Evolutionary conservation across 2,888 invertebrate genomes (phyloP).

Genomic region (Thalpophila matura): DNA sequence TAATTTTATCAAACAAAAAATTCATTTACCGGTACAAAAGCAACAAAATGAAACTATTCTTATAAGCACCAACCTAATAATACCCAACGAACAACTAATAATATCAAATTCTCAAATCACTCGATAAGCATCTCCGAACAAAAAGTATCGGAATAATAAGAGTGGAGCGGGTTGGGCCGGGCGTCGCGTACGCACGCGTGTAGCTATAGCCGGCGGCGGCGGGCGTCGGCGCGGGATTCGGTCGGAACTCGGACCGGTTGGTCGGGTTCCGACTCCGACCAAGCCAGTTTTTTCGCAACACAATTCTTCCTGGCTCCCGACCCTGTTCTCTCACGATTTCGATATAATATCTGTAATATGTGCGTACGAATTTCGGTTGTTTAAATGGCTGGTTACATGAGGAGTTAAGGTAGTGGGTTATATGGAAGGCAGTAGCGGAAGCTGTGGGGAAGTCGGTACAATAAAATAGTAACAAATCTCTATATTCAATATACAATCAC

Average conservation of each 20-base stretch:
- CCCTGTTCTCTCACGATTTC: conserved; percentile 68
- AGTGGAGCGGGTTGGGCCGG: conserved; percentile 16
- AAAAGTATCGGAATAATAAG: conserved; percentile 53
- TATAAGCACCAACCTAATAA: conserved; percentile 29
- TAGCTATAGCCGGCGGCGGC: conserved; percentile 51
- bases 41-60: conserved; percentile 11
- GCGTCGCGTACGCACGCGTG: conserved; percentile 40
- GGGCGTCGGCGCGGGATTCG: conserved; percentile 60
- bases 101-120: conserved; percentile 54
- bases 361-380: conserved; percentile 23
- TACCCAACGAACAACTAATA: conserved; percentile 30
- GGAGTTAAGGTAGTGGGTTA: conserved; percentile 11
- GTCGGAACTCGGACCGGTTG: conserved; percentile 74
- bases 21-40: neutral
- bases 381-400: conserved; percentile 21
- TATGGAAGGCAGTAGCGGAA: no score
- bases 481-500: no score
- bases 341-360: conserved; percentile 49
- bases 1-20: neutral
- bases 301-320: conserved; percentile 72
- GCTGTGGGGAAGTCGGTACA: no score
- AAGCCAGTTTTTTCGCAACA: conserved; percentile 76
- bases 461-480: no score
- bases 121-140: conserved; percentile 53
- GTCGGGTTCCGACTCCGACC: conserved; percentile 61